Conservation (phyloP, 1,140 invertebrate species). For the Drosophila kikkawai region DNA sequence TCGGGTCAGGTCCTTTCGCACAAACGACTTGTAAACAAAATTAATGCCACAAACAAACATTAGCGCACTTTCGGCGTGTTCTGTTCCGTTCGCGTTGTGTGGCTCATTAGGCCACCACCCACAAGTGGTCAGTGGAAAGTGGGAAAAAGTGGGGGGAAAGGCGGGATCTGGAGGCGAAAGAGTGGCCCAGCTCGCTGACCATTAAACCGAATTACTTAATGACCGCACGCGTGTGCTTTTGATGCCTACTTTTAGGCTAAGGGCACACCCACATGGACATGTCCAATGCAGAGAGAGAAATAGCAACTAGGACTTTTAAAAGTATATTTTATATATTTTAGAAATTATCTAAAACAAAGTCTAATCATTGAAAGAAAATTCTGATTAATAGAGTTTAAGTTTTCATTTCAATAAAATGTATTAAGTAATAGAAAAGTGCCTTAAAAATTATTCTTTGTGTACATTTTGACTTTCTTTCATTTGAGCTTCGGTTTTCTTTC, state of each 20-base stretch:
- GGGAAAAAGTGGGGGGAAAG: neutral
- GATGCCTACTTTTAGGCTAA: constrained; percentile 69
- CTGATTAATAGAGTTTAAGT: fast-evolving
- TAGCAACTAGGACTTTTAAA: neutral
- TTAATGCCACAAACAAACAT: constrained; percentile 80
- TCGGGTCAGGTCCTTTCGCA: constrained; percentile 31
- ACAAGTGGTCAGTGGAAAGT: constrained; percentile 25
- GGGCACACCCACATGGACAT: constrained; percentile 32
- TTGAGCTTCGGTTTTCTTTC: constrained; percentile 55
- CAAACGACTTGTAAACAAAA: constrained; percentile 82
- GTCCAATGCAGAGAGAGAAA: neutral
- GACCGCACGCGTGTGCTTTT: constrained; percentile 75
- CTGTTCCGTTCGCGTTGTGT: constrained; percentile 54
- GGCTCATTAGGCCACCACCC: constrained; percentile 66
- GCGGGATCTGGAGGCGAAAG: constrained; percentile 16
- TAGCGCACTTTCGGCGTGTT: constrained; percentile 73
- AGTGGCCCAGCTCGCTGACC: constrained; percentile 42
- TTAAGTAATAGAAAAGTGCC: neutral
- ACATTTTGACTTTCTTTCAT: constrained; percentile 64
- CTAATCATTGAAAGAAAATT: no score
- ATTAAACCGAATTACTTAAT: constrained; percentile 81
- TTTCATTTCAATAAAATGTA: neutral
- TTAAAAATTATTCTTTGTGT: neutral
- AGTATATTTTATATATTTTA: no score
- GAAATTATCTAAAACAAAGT: neutral